These are phyloP conservation scores for Callithrix jacchus DNA, from an alignment of 2,113 vertebrate genomes.

Conservation along the genomic window DNA sequence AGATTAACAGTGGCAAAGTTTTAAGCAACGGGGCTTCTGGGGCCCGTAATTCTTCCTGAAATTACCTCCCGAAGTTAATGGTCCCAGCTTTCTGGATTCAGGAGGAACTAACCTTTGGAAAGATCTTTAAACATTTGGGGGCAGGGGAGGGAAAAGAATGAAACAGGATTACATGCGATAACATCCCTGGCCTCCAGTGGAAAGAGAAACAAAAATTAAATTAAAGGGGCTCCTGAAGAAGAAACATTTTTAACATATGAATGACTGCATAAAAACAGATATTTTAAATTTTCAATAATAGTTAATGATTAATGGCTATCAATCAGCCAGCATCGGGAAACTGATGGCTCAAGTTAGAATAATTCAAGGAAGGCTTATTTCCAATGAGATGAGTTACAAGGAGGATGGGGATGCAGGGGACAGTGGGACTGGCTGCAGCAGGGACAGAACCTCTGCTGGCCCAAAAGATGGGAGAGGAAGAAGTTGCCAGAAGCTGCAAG, in stretches of 20 bases:
- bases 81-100: not conserved
- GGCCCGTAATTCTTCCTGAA: not conserved
- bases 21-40: not conserved
- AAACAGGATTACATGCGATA: not conserved
- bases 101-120: not conserved
- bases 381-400: not conserved
- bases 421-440: no score
- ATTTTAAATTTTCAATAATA: not conserved
- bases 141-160: not conserved
- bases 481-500: not conserved
- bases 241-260: not conserved
- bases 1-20: not conserved
- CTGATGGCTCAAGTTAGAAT: not conserved
- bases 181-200: not conserved
- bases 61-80: not conserved
- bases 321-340: not conserved
- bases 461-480: not conserved
- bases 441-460: fast-evolving
- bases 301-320: not conserved
- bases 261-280: not conserved
- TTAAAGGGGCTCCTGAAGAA: not conserved
- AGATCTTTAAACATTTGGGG: not conserved
- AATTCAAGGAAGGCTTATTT: not conserved
- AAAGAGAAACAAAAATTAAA: not conserved
- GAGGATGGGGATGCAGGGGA: not conserved